Evolutionary conservation across 2,888 invertebrate genomes (phyloP).

Genomic region (Archaeoteleia sp.): DNA sequence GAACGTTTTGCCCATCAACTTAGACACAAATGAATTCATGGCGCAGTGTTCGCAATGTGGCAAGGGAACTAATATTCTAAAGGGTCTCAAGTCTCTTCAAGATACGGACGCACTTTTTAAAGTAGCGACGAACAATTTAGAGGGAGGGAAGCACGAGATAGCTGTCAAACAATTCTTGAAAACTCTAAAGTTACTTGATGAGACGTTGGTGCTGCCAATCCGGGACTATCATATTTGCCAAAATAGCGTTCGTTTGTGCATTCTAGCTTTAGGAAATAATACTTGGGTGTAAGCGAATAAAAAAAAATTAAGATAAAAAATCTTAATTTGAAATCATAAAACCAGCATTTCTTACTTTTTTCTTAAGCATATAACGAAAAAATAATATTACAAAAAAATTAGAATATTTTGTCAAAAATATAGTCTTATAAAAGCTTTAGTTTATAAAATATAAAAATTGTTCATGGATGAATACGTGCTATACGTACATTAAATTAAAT

Average conservation of each 20-base stretch:
- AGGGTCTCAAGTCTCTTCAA: slow-evolving; percentile 85
- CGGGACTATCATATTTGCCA: slow-evolving; percentile 85
- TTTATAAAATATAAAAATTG: no score
- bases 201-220: slow-evolving; percentile 83
- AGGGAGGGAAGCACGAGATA: slow-evolving; percentile 79
- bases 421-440: no score
- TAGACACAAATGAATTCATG: slow-evolving; percentile 82
- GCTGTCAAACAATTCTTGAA: slow-evolving; percentile 81
- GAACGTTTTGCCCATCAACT: slow-evolving; percentile 80
- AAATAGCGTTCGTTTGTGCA: slow-evolving; percentile 82
- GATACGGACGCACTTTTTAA: slow-evolving; percentile 84
- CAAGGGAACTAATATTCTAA: slow-evolving; percentile 83
- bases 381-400: no score
- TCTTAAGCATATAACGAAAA: no score
- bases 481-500: no score
- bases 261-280: slow-evolving; percentile 81
- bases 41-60: slow-evolving; percentile 81
- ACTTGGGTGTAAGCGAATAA: slow-evolving; percentile 46
- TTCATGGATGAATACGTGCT: no score
- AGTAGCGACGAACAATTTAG: slow-evolving; percentile 79
- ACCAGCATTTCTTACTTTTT: no score
- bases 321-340: no score
- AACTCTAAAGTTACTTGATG: slow-evolving; percentile 81
- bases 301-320: slow-evolving; percentile 5
- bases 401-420: no score